A percentile compares a stretch with the other conserved stretches of the same genome.
These are phyloP conservation scores for Peromyscus leucopus DNA, from an alignment of 2,113 vertebrate genomes.

Conservation along the genomic window DNA sequence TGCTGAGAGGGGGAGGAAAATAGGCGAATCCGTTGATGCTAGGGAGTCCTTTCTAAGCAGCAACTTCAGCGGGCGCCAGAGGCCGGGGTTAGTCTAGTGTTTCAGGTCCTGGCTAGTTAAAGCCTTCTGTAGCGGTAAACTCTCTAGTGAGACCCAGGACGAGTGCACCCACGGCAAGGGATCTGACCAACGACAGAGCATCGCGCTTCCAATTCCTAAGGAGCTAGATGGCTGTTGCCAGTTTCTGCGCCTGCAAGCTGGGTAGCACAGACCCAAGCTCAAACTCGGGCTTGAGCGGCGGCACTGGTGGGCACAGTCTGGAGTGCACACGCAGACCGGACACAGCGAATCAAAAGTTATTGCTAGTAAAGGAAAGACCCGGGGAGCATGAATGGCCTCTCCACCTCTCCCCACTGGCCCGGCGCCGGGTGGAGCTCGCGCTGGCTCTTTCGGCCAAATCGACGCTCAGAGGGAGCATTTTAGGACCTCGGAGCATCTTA, in stretches of 20 bases:
- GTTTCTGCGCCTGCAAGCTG: background rate
- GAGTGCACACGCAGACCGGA: too few relatives aligned
- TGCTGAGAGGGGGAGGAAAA: background rate
- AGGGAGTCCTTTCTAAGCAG: background rate
- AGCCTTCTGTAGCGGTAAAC: background rate
- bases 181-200: background rate
- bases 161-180: background rate
- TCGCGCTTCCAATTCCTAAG: background rate
- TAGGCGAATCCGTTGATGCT: background rate
- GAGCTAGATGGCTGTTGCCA: conserved; percentile 15
- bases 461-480: conserved; percentile 69
- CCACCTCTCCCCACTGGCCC: background rate
- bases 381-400: background rate
- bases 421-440: background rate
- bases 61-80: background rate
- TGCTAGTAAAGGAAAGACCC: background rate
- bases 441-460: conserved; percentile 21
- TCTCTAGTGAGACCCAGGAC: background rate
- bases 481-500: conserved; percentile 76
- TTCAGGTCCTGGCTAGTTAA: background rate
- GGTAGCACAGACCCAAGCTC: background rate
- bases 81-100: background rate
- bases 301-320: background rate
- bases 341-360: conserved; percentile 51
- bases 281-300: background rate